These are phyloP conservation scores for Erethizon dorsatum DNA, from an alignment of 2,797 vertebrate genomes.

Conservation along the genomic window DNA sequence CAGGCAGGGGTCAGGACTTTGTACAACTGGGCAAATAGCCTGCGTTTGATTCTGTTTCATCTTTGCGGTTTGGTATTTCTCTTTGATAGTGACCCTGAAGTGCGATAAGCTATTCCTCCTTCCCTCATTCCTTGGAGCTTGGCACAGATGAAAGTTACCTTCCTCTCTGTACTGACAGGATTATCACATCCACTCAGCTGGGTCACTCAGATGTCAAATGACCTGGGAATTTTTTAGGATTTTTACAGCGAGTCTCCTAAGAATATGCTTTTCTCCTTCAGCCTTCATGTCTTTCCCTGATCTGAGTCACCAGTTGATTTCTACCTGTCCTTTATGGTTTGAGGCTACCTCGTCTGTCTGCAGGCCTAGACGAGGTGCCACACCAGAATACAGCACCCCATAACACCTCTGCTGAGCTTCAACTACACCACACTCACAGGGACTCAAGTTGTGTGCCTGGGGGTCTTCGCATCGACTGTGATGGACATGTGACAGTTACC, in stretches of 20 bases:
- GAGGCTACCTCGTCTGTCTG: neutral
- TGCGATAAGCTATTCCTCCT: slow-evolving; percentile 59
- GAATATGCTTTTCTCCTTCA: neutral
- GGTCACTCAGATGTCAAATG: neutral
- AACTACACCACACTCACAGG: neutral
- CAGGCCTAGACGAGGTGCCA: fast-evolving
- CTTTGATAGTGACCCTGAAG: slow-evolving; percentile 59
- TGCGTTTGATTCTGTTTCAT: slow-evolving; percentile 6
- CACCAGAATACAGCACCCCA: neutral
- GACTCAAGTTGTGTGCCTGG: neutral
- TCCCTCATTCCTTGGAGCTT: neutral
- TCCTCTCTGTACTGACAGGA: slow-evolving; percentile 41
- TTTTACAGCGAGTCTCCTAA: neutral
- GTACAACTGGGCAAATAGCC: neutral
- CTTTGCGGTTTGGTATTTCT: slow-evolving; percentile 51
- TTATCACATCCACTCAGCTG: neutral
- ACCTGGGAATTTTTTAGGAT: neutral
- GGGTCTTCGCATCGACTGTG: neutral
- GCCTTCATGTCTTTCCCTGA: neutral
- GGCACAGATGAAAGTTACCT: slow-evolving; percentile 62
- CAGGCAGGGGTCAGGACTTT: slow-evolving; percentile 46
- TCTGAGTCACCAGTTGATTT: neutral
- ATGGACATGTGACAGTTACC: neutral
- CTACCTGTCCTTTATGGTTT: neutral
- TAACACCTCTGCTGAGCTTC: neutral